A percentile compares a stretch with the other conserved stretches of the same genome.
phyloP scores from a whole-genome alignment of 2,888 invertebrate genomes.

The Caenorhabditis wallacei region DNA sequence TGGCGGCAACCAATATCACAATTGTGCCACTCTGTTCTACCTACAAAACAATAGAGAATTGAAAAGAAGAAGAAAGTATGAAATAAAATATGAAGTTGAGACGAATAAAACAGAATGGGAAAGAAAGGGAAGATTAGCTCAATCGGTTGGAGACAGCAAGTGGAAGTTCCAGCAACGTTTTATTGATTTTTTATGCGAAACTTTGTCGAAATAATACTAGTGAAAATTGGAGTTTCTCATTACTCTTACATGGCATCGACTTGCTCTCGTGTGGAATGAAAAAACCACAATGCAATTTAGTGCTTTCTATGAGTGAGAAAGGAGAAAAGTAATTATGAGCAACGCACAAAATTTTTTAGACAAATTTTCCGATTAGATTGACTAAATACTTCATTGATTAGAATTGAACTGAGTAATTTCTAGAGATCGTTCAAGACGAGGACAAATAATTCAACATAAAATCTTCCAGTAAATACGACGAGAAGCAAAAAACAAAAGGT shows the following conservation, averaged over 20 bases:
- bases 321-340: neutral
- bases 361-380: too few relatives aligned
- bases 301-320: neutral
- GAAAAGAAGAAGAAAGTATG: neutral
- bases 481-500: too few relatives aligned
- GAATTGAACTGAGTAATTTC: too few relatives aligned
- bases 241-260: constrained; percentile 19
- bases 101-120: neutral
- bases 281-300: constrained; percentile 1
- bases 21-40: constrained; percentile 57
- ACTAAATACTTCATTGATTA: too few relatives aligned
- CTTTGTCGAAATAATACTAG: too few relatives aligned
- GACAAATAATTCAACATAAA: too few relatives aligned
- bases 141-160: constrained; percentile 3
- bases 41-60: constrained; percentile 11
- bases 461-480: too few relatives aligned
- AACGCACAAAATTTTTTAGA: too few relatives aligned
- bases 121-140: constrained; percentile 18
- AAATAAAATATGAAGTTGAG: neutral
- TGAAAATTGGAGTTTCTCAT: constrained; percentile 15
- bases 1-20: constrained; percentile 57
- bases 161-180: neutral
- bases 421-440: too few relatives aligned
- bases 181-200: too few relatives aligned
- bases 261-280: constrained; percentile 7